These are phyloP conservation scores for Anguilla anguilla DNA, from an alignment of 2,797 vertebrate genomes.

Conservation along the genomic window DNA sequence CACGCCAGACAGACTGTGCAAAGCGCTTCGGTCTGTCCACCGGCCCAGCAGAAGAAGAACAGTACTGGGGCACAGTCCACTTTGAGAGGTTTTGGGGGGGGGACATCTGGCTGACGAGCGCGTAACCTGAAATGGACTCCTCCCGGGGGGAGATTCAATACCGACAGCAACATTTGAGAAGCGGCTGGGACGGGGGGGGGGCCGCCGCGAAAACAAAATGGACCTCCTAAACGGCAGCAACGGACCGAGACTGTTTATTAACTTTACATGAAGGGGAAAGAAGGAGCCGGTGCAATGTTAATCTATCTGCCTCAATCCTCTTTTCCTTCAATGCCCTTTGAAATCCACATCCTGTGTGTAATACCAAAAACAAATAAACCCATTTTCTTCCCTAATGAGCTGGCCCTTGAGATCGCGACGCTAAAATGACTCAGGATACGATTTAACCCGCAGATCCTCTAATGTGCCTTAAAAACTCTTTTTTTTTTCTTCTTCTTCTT, in stretches of 20 bases:
- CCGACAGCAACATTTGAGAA: slow-evolving; percentile 28
- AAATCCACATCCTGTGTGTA: slow-evolving; percentile 34
- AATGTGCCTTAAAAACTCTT: neutral
- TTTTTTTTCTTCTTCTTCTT: neutral
- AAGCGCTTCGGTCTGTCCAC: slow-evolving; percentile 33
- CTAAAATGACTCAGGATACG: slow-evolving; percentile 40
- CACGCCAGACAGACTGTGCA: slow-evolving; percentile 4
- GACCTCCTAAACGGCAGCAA: neutral
- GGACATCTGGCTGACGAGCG: slow-evolving; percentile 42
- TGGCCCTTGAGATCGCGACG: slow-evolving; percentile 40
- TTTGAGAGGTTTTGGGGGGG: slow-evolving; percentile 27
- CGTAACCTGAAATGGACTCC: slow-evolving; percentile 41
- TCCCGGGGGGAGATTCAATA: slow-evolving; percentile 33
- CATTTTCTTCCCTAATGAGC: slow-evolving; percentile 50
- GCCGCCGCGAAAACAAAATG: neutral
- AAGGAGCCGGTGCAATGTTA: slow-evolving; percentile 19
- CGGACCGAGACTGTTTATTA: slow-evolving; percentile 5
- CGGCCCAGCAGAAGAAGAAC: neutral
- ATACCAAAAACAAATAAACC: slow-evolving; percentile 43
- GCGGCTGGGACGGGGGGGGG: neutral
- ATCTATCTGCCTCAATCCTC: slow-evolving; percentile 39
- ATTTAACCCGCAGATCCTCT: slow-evolving; percentile 37
- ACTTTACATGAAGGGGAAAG: slow-evolving; percentile 20
- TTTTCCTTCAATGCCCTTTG: slow-evolving; percentile 31
- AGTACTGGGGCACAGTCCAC: neutral